Evolutionary conservation across 1,140 invertebrate genomes (phyloP), one percentile per base, ranked within the genome.

Genomic region (Rhyzopertha dominica): DNA sequence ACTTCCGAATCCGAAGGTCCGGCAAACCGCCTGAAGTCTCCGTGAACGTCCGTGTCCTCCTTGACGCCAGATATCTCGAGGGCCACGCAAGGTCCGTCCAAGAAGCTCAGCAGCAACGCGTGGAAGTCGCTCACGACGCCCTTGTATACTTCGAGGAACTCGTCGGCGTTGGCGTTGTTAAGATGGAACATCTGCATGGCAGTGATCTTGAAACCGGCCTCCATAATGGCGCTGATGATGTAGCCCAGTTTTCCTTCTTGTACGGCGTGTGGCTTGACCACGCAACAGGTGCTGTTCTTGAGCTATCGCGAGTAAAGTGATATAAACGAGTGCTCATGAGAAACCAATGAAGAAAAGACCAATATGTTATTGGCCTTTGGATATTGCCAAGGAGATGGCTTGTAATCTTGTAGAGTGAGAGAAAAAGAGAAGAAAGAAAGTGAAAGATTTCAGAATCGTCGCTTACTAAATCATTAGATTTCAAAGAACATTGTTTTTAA

Each of bases 141-240:
- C 68, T 91, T 91, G 65, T 97, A 97, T 10, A 95, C 82, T 74
- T 95, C 91, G 63, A 86, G 81, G 72, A 96, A 95, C 68, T 95
- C 89, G 60, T 89, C 86, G 18, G 87, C 87, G 68, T 91, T 85
- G 3, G 81, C 73, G 53, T 80, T 76, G 50, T 87, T 85, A 54
- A 95, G 71, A 50, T 82, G 73, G 56, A 86, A 81, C 78, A 89
- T 82, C 63, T 87, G 79, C 23, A 93, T 68, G 4, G 85, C 88
- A 2, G 83, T 82, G 10, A 97, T 80, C 28, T 77, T 72, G 60
- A 85, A 95, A 5, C 81, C 81, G 29, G 77, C 77, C 36, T 84
- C 78, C 31, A 80, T 74, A 49, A 95, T 91, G 22, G 78, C 76
- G 31, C 76, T 71, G 8, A 95, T 70, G 10, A 92, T 86, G 40